Conservation (phyloP, 2,888 invertebrate genomes). For the Antitype chi region DNA sequence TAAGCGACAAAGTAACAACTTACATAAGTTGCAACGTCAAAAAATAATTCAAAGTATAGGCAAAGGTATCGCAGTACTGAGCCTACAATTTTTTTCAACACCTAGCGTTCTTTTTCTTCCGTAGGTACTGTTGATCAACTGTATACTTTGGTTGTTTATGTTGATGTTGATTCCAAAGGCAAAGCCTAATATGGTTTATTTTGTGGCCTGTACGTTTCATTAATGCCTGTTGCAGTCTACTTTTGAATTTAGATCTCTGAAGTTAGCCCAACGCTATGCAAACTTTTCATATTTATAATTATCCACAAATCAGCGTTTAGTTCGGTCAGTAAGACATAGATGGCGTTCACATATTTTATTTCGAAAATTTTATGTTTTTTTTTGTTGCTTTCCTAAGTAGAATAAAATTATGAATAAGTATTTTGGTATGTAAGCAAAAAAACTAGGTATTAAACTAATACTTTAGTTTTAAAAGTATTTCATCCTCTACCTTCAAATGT, state of each 20-base stretch:
- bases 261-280: no score
- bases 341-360: neutral
- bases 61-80: neutral
- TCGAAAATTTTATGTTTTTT: no score
- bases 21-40: neutral
- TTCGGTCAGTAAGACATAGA: neutral
- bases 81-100: neutral
- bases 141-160: neutral
- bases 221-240: neutral
- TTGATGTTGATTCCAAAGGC: neutral
- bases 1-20: conserved; percentile 2
- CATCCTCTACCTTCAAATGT: no score
- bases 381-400: no score
- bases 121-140: neutral
- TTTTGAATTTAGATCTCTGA: neutral
- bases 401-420: no score
- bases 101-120: neutral
- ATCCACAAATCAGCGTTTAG: neutral
- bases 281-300: no score
- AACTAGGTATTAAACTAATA: no score
- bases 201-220: neutral
- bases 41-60: neutral
- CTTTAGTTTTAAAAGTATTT: no score
- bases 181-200: neutral
- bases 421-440: no score